phyloP scores from a whole-genome alignment of 2,888 invertebrate species.

The Xanthia icteritia region DNA sequence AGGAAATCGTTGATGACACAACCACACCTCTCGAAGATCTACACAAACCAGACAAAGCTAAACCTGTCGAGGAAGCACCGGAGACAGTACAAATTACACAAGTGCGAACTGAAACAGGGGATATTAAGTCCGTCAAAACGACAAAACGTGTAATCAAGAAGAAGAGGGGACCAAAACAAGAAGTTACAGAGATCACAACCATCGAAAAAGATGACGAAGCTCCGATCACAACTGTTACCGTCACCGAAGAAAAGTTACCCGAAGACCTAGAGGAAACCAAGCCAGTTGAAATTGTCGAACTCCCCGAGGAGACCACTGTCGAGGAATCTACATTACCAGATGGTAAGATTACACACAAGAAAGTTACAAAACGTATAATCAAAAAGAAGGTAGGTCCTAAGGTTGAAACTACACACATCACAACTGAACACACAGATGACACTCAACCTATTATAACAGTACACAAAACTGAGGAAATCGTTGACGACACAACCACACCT shows the following conservation, averaged over 20 bases:
- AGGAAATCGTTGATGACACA: too few species aligned
- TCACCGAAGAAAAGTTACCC: neutral
- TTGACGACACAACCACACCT: neutral
- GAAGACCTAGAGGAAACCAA: neutral
- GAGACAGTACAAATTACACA: too few species aligned
- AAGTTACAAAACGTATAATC: neutral
- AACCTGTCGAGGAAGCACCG: too few species aligned
- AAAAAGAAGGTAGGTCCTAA: constrained; percentile 22
- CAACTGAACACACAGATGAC: constrained; percentile 2
- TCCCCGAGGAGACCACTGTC: constrained; percentile 67
- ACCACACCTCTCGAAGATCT: too few species aligned
- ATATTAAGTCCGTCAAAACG: too few species aligned
- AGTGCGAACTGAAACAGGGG: too few species aligned
- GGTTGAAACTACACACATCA: neutral
- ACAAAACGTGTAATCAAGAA: neutral
- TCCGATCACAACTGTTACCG: neutral
- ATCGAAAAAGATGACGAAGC: neutral
- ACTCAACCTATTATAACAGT: constrained; percentile 7
- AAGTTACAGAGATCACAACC: neutral
- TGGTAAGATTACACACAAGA: neutral
- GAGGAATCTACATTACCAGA: constrained; percentile 2
- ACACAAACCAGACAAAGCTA: too few species aligned
- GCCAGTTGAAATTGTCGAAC: constrained; percentile 67
- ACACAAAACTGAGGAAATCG: neutral
- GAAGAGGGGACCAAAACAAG: too few species aligned